Conservation (phyloP, 2,888 invertebrate genomes). For the Tinea pellionella region DNA sequence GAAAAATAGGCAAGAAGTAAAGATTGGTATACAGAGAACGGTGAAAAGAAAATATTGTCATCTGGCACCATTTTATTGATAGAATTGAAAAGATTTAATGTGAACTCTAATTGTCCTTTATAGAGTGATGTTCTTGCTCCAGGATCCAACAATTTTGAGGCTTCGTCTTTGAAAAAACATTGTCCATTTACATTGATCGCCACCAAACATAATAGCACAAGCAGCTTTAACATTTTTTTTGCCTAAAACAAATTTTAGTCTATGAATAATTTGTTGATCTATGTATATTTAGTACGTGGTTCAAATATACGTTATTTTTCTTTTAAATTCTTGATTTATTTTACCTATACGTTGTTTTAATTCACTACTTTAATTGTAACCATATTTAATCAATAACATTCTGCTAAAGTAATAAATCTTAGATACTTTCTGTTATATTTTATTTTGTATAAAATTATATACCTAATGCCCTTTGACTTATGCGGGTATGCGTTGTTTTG, state of each 20-base stretch:
- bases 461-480: neutral
- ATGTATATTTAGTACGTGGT: too few relatives aligned
- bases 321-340: too few relatives aligned
- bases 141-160: conserved; percentile 51
- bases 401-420: too few relatives aligned
- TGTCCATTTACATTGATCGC: conserved; percentile 41
- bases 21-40: conserved; percentile 87
- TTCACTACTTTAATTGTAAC: too few relatives aligned
- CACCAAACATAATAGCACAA: conserved; percentile 23
- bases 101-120: conserved; percentile 73
- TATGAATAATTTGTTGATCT: neutral
- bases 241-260: conserved; percentile 9
- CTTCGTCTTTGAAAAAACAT: conserved; percentile 57
- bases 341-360: too few relatives aligned
- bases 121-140: conserved; percentile 43
- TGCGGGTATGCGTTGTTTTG: neutral
- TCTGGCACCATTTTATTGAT: conserved; percentile 73
- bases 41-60: conserved; percentile 88
- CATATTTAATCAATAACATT: too few relatives aligned
- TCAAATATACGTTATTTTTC: too few relatives aligned
- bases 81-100: conserved; percentile 75
- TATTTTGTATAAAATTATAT: too few relatives aligned
- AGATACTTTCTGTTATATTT: too few relatives aligned
- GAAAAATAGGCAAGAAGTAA: conserved; percentile 83
- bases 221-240: neutral